Evolutionary conservation across 2,113 vertebrate species (phyloP), one percentile per base, ranked within the genome.

Genomic region (Periophthalmus modestus): DNA sequence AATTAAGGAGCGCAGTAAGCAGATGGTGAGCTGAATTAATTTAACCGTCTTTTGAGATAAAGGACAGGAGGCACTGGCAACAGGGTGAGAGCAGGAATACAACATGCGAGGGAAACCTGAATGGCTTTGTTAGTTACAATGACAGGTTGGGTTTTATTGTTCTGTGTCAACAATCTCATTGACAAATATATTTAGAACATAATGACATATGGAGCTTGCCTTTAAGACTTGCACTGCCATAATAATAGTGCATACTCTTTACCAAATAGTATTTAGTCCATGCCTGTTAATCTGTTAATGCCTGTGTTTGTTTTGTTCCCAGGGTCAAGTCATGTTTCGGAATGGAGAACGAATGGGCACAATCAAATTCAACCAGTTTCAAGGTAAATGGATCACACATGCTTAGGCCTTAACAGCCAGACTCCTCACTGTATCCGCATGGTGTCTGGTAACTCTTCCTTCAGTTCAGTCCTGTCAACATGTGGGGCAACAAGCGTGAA

Each of bases 311-410:
- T 15, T 52, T 75, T 92, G 87, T 77, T 85, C 93, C 82, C 93
- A 99, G 98, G 98, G 98, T 82, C 96, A 98, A 95, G 98, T 99
- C 89, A 96, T 99, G 93, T 99, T 99, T 93, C 95, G 96, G 90
- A 99, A 99, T 19, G 98, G 97, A 82, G 97, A 98, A 88, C 93
- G 98, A 83, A 98, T 99, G 97, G 98, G 98, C 66, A 99, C 97
- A 58, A 99, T 99, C 88, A 98, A 97, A 92, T 99, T 99, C 92
- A 98, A 96, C 1, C 98, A 99, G 77, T 98, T 99, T 92, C 97
- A 99, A 98, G 97, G 98, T 98, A 96, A 18, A 34, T 66, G 89
- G 78, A n/a, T 21, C 34, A 54, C 14, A 13, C 12, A 4, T 19
- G 28, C 34, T 36, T 18, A 52, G 9, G 48, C 5, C 48, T 52